These are phyloP conservation scores for Pharmacophagus antenor DNA, from an alignment of 2,888 invertebrate species.

Conservation along the genomic window DNA sequence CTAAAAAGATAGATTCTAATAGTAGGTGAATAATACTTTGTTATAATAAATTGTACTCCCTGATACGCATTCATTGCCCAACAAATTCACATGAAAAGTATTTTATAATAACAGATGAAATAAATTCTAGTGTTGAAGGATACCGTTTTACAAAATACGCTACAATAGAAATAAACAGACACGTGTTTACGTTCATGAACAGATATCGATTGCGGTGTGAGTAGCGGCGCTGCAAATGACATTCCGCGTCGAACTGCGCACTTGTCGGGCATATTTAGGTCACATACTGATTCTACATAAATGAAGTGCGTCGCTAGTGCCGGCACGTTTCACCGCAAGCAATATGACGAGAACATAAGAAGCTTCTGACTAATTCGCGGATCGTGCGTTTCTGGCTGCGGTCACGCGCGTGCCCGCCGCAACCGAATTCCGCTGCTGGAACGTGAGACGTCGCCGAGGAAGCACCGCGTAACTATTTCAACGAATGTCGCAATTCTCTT, in stretches of 20 bases:
- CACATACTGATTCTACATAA: slow-evolving; percentile 69
- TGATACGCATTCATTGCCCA: not conserved
- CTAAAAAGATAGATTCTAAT: too few species aligned
- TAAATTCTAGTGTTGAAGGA: not conserved
- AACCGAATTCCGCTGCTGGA: slow-evolving; percentile 61
- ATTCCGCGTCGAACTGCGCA: slow-evolving; percentile 65
- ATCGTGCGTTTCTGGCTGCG: slow-evolving; percentile 67
- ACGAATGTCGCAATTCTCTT: slow-evolving; percentile 28
- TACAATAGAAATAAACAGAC: slow-evolving; percentile 7
- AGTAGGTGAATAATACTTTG: too few species aligned
- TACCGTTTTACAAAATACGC: not conserved
- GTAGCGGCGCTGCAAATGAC: slow-evolving; percentile 65
- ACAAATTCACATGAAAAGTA: not conserved
- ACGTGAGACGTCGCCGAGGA: slow-evolving; percentile 41
- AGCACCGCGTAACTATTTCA: slow-evolving; percentile 26
- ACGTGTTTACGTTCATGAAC: slow-evolving; percentile 39
- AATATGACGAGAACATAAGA: slow-evolving; percentile 61
- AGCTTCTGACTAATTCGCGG: slow-evolving; percentile 68
- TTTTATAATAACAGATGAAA: not conserved
- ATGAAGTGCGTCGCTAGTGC: slow-evolving; percentile 57
- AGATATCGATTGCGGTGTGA: slow-evolving; percentile 61
- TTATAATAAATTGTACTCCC: too few species aligned
- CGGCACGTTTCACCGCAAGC: slow-evolving; percentile 65
- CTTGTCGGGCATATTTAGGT: slow-evolving; percentile 62
- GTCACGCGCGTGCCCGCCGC: slow-evolving; percentile 64